A percentile compares a stretch with the other conserved stretches of the same genome.
These are phyloP conservation scores for Dermochelys coriacea DNA, from an alignment of 2,797 vertebrate genomes.

Conservation along the genomic window DNA sequence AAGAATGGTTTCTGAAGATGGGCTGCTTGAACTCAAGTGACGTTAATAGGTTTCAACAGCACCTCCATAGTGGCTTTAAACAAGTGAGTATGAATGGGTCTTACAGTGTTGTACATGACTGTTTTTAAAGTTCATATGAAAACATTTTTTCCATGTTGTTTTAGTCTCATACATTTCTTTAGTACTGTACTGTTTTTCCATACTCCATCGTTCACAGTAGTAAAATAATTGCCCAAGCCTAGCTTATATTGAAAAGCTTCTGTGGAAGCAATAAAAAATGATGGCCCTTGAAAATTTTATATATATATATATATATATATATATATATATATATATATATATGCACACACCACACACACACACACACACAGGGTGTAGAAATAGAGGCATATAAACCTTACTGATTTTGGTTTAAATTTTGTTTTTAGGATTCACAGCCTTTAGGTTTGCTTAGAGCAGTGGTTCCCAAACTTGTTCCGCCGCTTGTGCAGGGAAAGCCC, in stretches of 20 bases:
- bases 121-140: conserved; percentile 39
- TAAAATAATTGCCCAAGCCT: background rate
- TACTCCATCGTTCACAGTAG: background rate
- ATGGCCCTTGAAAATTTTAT: background rate
- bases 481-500: no score
- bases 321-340: no score
- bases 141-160: conserved; percentile 38
- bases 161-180: conserved; percentile 4
- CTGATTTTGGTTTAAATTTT: background rate
- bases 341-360: no score
- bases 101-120: conserved; percentile 5
- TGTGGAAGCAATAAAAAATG: background rate
- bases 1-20: conserved; percentile 32
- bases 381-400: background rate
- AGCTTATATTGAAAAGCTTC: background rate
- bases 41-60: conserved; percentile 59
- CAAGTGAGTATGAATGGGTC: conserved; percentile 41
- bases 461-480: no score
- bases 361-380: background rate
- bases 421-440: background rate
- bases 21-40: conserved; percentile 45
- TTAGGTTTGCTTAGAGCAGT: background rate
- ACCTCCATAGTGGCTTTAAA: conserved; percentile 38
- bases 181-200: background rate
- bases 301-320: no score